A percentile compares a stretch with the other conserved stretches of the same genome.
Evolutionary conservation across 2,888 invertebrate species (phyloP).

Genomic region (Drosophila paranaensis): DNA sequence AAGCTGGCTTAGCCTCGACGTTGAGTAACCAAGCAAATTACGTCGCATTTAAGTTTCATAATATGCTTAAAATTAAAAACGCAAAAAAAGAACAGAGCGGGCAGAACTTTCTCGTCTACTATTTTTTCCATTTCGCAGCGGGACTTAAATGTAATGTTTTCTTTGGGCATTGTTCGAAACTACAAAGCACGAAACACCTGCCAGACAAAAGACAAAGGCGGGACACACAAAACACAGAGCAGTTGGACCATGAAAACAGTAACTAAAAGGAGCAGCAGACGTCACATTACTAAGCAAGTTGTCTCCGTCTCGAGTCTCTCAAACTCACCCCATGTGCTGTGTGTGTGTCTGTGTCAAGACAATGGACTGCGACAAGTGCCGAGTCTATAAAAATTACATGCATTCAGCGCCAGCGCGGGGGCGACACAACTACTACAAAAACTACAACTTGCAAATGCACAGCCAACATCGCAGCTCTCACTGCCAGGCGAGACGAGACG

Average conservation of each 20-base stretch:
- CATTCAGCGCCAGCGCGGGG: slow-evolving; percentile 24
- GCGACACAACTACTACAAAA: slow-evolving; percentile 40
- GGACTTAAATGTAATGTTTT: slow-evolving; percentile 57
- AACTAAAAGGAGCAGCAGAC: slow-evolving; percentile 60
- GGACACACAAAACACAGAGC: slow-evolving; percentile 34
- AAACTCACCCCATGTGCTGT: neutral
- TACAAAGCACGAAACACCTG: slow-evolving; percentile 55
- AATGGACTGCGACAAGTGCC: slow-evolving; percentile 75
- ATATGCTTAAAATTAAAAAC: slow-evolving; percentile 72
- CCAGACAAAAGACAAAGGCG: slow-evolving; percentile 27
- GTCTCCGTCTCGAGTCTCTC: slow-evolving; percentile 21
- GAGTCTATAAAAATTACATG: slow-evolving; percentile 74
- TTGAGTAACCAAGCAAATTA: slow-evolving; percentile 67
- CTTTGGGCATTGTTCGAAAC: slow-evolving; percentile 49
- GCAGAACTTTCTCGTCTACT: slow-evolving; percentile 22
- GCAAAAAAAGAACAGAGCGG: slow-evolving; percentile 18
- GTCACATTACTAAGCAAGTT: slow-evolving; percentile 54
- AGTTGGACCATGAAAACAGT: slow-evolving; percentile 63
- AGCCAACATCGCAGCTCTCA: slow-evolving; percentile 59
- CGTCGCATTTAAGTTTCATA: slow-evolving; percentile 74
- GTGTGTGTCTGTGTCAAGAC: slow-evolving; percentile 56
- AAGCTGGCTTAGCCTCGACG: slow-evolving; percentile 57
- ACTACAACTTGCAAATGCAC: slow-evolving; percentile 78
- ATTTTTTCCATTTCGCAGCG: slow-evolving; percentile 3
- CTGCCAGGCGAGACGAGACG: slow-evolving; percentile 2